A percentile compares a stretch with the other conserved stretches of the same genome.
phyloP scores from a whole-genome alignment of 2,113 vertebrate genomes.

The Arvicanthis niloticus region DNA sequence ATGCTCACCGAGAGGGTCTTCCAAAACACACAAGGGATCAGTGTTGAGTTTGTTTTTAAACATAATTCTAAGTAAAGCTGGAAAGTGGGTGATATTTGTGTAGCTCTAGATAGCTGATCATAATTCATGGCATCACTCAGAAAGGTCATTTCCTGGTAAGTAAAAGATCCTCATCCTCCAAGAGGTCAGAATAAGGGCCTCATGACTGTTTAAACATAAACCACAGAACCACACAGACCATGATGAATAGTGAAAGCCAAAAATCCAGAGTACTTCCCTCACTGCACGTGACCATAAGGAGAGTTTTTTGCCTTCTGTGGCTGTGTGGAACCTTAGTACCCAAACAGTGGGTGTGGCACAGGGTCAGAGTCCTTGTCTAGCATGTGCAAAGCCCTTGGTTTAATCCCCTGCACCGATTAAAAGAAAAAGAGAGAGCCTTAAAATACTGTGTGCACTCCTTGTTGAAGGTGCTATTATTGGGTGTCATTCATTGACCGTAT shows the following conservation, averaged over 20 bases:
- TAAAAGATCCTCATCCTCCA: neutral
- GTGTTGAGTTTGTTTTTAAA: constrained; percentile 34
- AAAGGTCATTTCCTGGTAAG: constrained; percentile 15
- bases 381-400: neutral
- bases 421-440: neutral
- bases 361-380: neutral
- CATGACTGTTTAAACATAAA: constrained; percentile 27
- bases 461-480: neutral
- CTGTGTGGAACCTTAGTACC: neutral
- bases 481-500: neutral
- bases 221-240: neutral
- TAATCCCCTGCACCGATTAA: neutral
- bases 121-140: neutral
- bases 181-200: neutral
- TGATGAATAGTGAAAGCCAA: neutral
- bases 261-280: neutral
- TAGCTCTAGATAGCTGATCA: constrained; percentile 14
- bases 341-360: neutral
- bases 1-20: neutral
- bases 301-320: neutral
- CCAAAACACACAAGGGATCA: constrained; percentile 31
- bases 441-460: neutral
- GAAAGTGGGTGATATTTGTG: neutral
- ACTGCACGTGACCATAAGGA: neutral
- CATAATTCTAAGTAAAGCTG: constrained; percentile 28